Base-by-base conservation (phyloP, 2,888 invertebrate species). In the Panzeria rudis region DNA sequence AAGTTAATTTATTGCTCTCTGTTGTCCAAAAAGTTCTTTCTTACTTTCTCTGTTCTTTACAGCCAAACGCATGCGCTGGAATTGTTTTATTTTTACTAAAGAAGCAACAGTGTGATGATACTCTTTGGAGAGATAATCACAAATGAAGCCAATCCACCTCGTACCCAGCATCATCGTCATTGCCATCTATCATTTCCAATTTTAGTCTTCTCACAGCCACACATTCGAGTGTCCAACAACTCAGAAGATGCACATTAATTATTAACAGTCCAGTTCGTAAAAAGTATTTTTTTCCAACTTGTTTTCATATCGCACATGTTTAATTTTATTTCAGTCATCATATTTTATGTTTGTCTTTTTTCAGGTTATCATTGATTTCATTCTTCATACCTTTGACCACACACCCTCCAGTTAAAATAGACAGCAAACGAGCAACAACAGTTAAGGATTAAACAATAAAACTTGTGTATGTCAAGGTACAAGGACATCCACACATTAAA, bases 61-160 rank as follows among this genome's bases (percentile, higher is more conserved):
- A 6, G 7, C 3, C 32, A 71, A 54, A 38, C 84, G 86, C 86
- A 86, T 76, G 86, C 86, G 20, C 72, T 86, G 86, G 86, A 87
- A 86, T 23, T 44, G 47, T 41, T 41, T 38, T 69, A 15, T 23
- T 13, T n/a, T 20, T 17, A 23, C 23, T 8, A 6, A 72, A 78
- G 85, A 85, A 85, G 85, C 85, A 85, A 85, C 85, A 85, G 85
- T 85, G 78, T 81, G 68, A 44, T 81, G 68, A 44, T 38, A 68
- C 25, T 66, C 52, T 44, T 56, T 62, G 29, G 56, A 78, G 73
- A 73, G 68, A 54, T 69, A 50, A 62, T 38, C 47, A 71, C 23
- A 47, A 50, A 59, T 47, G 56, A 32, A 41, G 32, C 52, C 29
- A 29, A 17, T 78, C 35, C 8, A 69, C 41, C 54, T 68, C 61